Conservation (phyloP, 2,797 vertebrate genomes). For the Mastacembelus armatus region DNA sequence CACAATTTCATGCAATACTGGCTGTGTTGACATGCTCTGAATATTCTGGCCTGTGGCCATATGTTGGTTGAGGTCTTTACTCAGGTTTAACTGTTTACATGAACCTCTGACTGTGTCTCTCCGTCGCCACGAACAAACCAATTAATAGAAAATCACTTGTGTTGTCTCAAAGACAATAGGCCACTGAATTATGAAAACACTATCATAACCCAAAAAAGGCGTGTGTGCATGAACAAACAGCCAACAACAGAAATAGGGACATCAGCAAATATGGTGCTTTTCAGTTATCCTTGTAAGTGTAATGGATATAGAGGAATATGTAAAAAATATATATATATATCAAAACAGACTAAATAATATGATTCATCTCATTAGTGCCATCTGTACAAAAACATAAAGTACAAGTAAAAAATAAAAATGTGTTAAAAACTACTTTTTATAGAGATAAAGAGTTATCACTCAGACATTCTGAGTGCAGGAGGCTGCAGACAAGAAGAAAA, state of each 20-base stretch:
- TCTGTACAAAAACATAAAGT: too few species aligned
- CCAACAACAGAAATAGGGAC: too few species aligned
- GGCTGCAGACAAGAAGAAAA: background rate
- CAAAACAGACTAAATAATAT: too few species aligned
- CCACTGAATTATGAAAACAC: background rate
- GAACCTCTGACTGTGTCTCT: constrained; percentile 19
- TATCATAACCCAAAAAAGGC: background rate
- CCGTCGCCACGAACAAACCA: background rate
- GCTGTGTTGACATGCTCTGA: background rate
- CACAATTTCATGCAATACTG: background rate
- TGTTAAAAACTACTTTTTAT: too few species aligned
- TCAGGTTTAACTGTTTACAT: constrained; percentile 31
- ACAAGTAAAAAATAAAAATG: too few species aligned
- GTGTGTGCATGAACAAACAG: too few species aligned
- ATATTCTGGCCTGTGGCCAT: constrained; percentile 9
- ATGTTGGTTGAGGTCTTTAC: constrained; percentile 11
- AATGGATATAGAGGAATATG: too few species aligned
- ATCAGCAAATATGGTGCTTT: too few species aligned
- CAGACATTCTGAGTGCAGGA: background rate
- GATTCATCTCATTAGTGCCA: too few species aligned
- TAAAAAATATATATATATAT: too few species aligned
- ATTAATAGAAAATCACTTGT: constrained; percentile 4
- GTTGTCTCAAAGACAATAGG: background rate
- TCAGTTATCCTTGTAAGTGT: too few species aligned
- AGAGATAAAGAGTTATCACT: background rate